Conservation (phyloP, 2,888 invertebrate species). For the Amphipyra berbera region DNA sequence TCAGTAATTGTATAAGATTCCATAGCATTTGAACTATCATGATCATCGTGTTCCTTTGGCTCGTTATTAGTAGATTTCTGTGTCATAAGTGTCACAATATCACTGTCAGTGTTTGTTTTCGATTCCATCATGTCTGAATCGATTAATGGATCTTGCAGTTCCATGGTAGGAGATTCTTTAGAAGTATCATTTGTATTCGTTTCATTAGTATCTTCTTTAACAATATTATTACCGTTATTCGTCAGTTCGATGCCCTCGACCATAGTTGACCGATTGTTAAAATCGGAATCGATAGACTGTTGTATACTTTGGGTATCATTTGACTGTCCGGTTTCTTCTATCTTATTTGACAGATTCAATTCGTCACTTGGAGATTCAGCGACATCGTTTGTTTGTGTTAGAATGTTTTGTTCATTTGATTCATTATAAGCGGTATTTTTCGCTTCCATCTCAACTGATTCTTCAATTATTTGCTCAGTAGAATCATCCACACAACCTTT, state of each 20-base stretch:
- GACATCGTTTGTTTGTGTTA: neutral
- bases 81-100: slow-evolving; percentile 42
- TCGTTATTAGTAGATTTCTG: slow-evolving; percentile 26
- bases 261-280: neutral
- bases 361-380: slow-evolving; percentile 1
- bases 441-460: neutral
- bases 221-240: slow-evolving; percentile 1
- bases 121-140: slow-evolving; percentile 27
- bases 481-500: slow-evolving; percentile 1
- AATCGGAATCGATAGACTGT: neutral
- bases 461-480: neutral
- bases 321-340: slow-evolving; percentile 15
- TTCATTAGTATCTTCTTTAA: slow-evolving; percentile 17
- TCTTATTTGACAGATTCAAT: neutral
- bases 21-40: neutral
- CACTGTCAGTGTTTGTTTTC: slow-evolving; percentile 25
- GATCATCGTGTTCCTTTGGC: slow-evolving; percentile 1
- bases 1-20: slow-evolving; percentile 1
- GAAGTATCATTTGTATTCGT: slow-evolving; percentile 31
- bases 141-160: slow-evolving; percentile 35
- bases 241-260: neutral
- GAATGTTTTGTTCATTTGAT: slow-evolving; percentile 3
- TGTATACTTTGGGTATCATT: slow-evolving; percentile 10
- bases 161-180: slow-evolving; percentile 21
- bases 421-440: neutral